phyloP scores from a whole-genome alignment of 2,888 invertebrate species.

The Cosmia trapezina region DNA sequence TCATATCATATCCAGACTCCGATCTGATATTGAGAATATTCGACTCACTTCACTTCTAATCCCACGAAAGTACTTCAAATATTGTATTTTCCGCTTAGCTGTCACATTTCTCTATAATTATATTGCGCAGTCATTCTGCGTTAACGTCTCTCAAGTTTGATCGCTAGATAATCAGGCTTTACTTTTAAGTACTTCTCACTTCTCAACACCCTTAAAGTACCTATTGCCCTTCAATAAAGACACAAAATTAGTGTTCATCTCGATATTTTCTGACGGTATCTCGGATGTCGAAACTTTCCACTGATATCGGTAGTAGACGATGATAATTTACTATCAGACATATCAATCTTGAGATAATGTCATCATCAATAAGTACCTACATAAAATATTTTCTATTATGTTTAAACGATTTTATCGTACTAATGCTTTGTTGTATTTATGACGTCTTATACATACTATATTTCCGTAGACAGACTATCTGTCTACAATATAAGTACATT shows the following conservation, averaged over 20 bases:
- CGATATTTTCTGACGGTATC: constrained; percentile 2
- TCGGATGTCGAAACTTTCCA: constrained; percentile 5
- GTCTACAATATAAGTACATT: no score
- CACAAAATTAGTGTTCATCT: constrained; percentile 25
- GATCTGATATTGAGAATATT: background rate
- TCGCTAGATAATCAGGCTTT: constrained; percentile 15
- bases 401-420: background rate
- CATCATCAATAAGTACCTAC: constrained; percentile 8
- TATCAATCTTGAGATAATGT: constrained; percentile 28
- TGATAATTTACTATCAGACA: constrained; percentile 18
- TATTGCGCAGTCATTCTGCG: background rate
- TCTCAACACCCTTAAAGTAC: background rate
- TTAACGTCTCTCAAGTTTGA: background rate
- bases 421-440: background rate
- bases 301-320: constrained; percentile 11
- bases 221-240: background rate
- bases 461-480: no score
- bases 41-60: background rate
- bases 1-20: no score
- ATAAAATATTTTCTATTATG: constrained; percentile 10
- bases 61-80: background rate
- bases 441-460: background rate
- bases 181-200: background rate
- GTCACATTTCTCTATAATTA: background rate
- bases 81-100: background rate